phyloP scores from a whole-genome alignment of 1,140 invertebrate species.

The Drosophila aff. region DNA sequence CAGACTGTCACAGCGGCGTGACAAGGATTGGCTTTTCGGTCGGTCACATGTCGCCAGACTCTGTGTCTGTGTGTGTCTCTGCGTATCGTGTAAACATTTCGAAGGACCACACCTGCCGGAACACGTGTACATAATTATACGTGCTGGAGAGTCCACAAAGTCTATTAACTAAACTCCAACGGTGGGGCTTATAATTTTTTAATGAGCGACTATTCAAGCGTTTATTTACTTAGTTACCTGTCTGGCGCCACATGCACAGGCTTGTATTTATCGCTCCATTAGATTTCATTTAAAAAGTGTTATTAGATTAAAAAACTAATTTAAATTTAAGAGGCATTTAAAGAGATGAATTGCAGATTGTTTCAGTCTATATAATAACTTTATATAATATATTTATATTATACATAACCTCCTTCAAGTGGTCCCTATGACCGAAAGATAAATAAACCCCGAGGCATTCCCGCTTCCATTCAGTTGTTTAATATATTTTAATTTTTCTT shows the following conservation, averaged over 20 bases:
- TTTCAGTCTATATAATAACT: no score
- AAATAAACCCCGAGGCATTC: background rate
- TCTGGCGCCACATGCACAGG: background rate
- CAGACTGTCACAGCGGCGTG: slow-evolving; percentile 33
- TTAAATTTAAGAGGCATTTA: background rate
- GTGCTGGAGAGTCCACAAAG: slow-evolving; percentile 23
- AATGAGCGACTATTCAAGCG: slow-evolving; percentile 11
- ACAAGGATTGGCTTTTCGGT: slow-evolving; percentile 46
- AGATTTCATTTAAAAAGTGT: slow-evolving; percentile 1
- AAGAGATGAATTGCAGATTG: no score
- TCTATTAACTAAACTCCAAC: slow-evolving; percentile 21
- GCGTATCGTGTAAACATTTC: slow-evolving; percentile 50
- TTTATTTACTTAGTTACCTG: slow-evolving; percentile 10
- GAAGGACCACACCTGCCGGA: slow-evolving; percentile 38
- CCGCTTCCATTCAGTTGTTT: background rate
- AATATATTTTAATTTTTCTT: slow-evolving; percentile 14
- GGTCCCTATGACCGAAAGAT: background rate
- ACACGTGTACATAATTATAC: slow-evolving; percentile 50
- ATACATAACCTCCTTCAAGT: no score
- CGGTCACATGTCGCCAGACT: slow-evolving; percentile 40
- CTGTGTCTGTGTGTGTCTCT: slow-evolving; percentile 3
- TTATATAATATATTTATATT: no score
- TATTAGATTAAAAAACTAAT: background rate
- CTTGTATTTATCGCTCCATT: background rate
- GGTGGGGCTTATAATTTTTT: slow-evolving; percentile 1